Base-by-base conservation (phyloP, 2,113 vertebrate species). In the Pterocles gutturalis region DNA sequence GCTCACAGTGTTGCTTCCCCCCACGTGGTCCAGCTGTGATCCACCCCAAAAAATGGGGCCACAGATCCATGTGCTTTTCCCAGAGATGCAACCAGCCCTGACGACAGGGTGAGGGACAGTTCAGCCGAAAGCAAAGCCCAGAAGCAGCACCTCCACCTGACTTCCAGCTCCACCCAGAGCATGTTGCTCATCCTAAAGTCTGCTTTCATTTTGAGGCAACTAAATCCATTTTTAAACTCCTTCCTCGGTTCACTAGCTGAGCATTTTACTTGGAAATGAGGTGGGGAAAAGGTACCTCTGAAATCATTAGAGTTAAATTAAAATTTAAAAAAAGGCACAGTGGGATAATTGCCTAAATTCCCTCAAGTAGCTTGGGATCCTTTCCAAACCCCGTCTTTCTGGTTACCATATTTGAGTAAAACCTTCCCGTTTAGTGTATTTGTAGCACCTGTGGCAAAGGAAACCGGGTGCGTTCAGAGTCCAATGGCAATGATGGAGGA, bases 301-400 rank as follows among this genome's bases (percentile, higher is more conserved):
- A 88, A 96, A 92, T 38, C 76, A 65, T 95, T 80, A 65, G 19
- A 73, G 54, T 57, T 62, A 92, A 95, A 96, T 89, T 89, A 90
- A 93, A 83, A 77, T 88, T 88, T 60, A 8, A 22, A 58, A 93
- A 80, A 71, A 93, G 46, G 4, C 33, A 66, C 3, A 13, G 80
- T 92, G 76, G 93, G 91, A 92, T 89, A 92, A 77, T 80, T 95
- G 93, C 94, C 93, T 83, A 86, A 90, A 93, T 93, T 88, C 76
- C 90, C 86, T 71, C 79, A 70, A 77, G 89, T 83, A 81, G 43
- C 60, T 73, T 51, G 76, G 95, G 95, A 96, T 65, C 7, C 10
- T 16, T 93, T 91, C 94, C 94, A 97, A 94, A 89, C 60, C 61
- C 81, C 4, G 5, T 12, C 28, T 93, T 91, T 91, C 79, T 91